Evolutionary conservation across 2,113 vertebrate genomes (phyloP).

Genomic region (Ahaetulla prasina): DNA sequence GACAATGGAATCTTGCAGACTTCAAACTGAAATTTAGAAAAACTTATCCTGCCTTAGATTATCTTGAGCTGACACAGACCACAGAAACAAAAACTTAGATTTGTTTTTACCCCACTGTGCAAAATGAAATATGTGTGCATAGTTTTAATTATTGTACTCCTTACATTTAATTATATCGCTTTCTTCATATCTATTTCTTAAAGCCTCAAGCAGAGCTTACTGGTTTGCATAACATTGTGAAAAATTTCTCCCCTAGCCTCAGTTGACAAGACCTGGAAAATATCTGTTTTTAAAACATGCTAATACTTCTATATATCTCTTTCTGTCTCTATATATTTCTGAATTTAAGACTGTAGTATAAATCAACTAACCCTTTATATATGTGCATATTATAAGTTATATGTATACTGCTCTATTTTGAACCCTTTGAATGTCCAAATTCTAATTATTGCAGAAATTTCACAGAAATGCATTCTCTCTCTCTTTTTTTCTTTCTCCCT

Average conservation of each 20-base stretch:
- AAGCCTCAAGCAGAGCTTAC: background rate
- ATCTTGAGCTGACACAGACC: background rate
- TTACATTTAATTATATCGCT: background rate
- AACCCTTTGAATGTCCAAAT: background rate
- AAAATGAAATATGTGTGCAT: background rate
- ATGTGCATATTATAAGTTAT: background rate
- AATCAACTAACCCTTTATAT: background rate
- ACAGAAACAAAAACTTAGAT: background rate
- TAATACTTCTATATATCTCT: background rate
- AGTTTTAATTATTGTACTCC: background rate
- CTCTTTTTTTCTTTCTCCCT: too few relatives aligned
- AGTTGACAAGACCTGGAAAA: background rate
- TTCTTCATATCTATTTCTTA: background rate
- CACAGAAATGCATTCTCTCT: background rate
- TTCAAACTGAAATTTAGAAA: background rate
- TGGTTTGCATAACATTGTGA: background rate
- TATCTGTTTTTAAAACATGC: background rate
- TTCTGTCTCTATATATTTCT: background rate
- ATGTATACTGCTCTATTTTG: background rate
- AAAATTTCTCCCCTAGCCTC: background rate
- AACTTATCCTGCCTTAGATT: background rate
- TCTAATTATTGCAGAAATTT: background rate
- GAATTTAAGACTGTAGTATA: background rate
- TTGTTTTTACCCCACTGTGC: background rate
- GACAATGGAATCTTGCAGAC: background rate